A percentile compares a stretch with the other conserved stretches of the same genome.
These are phyloP conservation scores for Agrotis puta DNA, from an alignment of 2,888 invertebrate species.

Conservation along the genomic window DNA sequence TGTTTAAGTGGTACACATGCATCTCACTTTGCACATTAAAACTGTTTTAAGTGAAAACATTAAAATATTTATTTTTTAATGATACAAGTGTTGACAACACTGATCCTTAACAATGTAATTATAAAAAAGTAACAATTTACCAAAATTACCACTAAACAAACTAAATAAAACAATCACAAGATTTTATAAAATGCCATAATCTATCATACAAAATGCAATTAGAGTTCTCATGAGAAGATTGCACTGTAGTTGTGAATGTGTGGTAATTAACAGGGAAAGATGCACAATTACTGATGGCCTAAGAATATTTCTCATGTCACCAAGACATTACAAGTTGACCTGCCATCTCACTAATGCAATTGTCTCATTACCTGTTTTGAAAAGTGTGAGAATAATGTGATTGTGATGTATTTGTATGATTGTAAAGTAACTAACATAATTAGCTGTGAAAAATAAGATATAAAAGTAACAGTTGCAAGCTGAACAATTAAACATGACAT, in stretches of 20 bases:
- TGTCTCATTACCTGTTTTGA: constrained; percentile 10
- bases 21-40: neutral
- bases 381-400: constrained; percentile 40
- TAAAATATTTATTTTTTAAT: too few relatives aligned
- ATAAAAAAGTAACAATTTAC: neutral
- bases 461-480: neutral
- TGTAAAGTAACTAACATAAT: constrained; percentile 22
- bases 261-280: constrained; percentile 25
- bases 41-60: neutral
- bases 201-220: constrained; percentile 9
- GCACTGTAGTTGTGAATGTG: neutral
- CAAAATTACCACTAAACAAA: too few relatives aligned
- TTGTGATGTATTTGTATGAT: neutral
- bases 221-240: constrained; percentile 34
- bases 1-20: neutral
- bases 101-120: neutral
- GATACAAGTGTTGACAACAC: too few relatives aligned
- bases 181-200: neutral
- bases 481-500: neutral
- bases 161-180: neutral
- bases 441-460: constrained; percentile 27
- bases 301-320: constrained; percentile 45
- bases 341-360: constrained; percentile 26
- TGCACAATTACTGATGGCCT: constrained; percentile 27
- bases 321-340: constrained; percentile 33